These are phyloP conservation scores for Ammodytes dubius DNA, from an alignment of 2,113 vertebrate genomes.

Conservation along the genomic window DNA sequence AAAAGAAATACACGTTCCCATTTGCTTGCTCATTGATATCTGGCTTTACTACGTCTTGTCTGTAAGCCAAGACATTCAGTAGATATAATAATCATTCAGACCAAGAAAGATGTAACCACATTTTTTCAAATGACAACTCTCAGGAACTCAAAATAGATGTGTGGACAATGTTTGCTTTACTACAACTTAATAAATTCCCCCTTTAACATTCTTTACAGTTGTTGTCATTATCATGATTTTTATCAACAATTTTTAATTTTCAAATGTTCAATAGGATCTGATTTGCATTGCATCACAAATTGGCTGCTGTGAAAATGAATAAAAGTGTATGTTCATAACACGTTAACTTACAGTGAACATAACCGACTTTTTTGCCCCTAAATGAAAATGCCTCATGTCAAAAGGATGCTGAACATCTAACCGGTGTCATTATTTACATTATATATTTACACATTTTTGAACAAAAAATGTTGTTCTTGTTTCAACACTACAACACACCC, in stretches of 20 bases:
- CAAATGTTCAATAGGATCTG: not conserved
- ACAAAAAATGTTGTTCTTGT: too few relatives aligned
- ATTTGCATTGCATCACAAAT: not conserved
- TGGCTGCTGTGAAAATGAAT: not conserved
- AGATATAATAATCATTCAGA: not conserved
- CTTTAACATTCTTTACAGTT: not conserved
- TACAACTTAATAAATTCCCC: not conserved
- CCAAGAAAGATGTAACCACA: not conserved
- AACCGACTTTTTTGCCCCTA: not conserved
- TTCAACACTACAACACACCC: conserved; percentile 8
- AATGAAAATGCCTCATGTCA: not conserved
- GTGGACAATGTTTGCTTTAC: not conserved
- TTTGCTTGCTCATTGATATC: conserved; percentile 29
- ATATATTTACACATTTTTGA: not conserved
- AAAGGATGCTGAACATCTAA: not conserved
- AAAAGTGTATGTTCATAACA: not conserved
- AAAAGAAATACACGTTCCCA: not conserved
- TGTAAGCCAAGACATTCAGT: not conserved
- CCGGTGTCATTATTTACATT: not conserved
- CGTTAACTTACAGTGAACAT: too few relatives aligned
- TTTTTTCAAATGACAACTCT: not conserved
- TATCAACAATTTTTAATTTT: not conserved
- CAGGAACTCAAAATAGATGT: not conserved
- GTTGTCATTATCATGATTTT: not conserved
- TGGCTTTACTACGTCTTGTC: conserved; percentile 2